A percentile compares a stretch with the other conserved stretches of the same genome.
These are phyloP conservation scores for Miniopterus natalensis DNA, from an alignment of 2,113 vertebrate genomes.

Conservation along the genomic window DNA sequence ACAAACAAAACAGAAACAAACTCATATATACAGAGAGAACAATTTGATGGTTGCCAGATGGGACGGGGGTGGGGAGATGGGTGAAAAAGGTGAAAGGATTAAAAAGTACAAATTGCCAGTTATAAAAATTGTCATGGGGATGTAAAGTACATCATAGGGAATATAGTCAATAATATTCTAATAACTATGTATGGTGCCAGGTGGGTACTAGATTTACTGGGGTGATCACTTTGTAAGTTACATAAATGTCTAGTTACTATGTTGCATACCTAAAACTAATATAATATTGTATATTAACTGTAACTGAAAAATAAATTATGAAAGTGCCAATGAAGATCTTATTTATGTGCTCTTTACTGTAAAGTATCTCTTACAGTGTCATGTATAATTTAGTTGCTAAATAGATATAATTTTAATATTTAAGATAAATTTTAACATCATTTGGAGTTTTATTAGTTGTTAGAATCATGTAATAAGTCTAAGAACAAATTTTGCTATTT, in stretches of 20 bases:
- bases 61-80: neutral
- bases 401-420: neutral
- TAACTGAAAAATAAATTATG: neutral
- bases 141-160: neutral
- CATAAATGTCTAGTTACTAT: neutral
- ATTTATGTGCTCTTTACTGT: neutral
- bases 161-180: neutral
- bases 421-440: slow-evolving; percentile 29
- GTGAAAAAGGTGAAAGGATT: neutral
- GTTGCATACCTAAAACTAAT: neutral
- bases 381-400: neutral
- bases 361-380: neutral
- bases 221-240: neutral
- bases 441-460: neutral
- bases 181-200: neutral
- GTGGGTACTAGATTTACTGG: neutral
- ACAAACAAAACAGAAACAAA: neutral
- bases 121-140: neutral
- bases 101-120: neutral
- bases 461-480: neutral
- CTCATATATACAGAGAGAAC: neutral
- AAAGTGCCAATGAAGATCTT: neutral
- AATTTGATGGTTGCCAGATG: neutral
- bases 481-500: neutral
- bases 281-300: neutral